These are phyloP conservation scores for Euphonia xanthogaster DNA, from an alignment of 2,797 vertebrate genomes.

Conservation along the genomic window DNA sequence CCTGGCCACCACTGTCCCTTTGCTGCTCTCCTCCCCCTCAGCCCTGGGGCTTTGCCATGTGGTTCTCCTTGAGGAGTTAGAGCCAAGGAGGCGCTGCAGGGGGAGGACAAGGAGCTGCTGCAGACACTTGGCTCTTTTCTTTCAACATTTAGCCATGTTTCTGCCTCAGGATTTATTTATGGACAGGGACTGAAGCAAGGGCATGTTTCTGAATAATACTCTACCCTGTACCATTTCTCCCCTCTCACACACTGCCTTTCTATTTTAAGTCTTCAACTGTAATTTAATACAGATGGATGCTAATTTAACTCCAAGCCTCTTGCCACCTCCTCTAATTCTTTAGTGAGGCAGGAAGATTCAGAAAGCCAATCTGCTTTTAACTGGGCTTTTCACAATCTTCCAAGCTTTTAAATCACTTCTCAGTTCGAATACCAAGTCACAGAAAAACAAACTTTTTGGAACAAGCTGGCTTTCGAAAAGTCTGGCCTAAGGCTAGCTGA, in stretches of 20 bases:
- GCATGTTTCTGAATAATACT: constrained; percentile 22
- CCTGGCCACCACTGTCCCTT: accelerated
- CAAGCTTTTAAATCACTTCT: constrained; percentile 36
- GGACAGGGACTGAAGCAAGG: constrained; percentile 27
- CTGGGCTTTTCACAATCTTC: constrained; percentile 4
- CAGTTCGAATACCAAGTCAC: not conserved
- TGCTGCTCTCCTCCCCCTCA: not conserved
- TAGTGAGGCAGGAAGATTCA: constrained; percentile 13
- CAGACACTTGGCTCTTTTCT: not conserved
- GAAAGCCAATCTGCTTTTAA: constrained; percentile 18
- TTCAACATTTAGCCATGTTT: not conserved
- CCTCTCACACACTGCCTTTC: constrained; percentile 5
- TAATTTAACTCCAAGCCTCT: constrained; percentile 53
- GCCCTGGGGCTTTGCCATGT: not conserved
- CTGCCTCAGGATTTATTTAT: constrained; percentile 21
- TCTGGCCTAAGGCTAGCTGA: not conserved
- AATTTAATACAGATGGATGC: constrained; percentile 45
- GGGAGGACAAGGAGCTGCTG: not conserved
- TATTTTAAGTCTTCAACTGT: constrained; percentile 47
- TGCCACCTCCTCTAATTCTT: constrained; percentile 54
- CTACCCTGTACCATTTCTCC: constrained; percentile 7
- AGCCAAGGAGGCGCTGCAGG: not conserved
- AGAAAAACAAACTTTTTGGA: not conserved
- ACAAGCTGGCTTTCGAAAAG: not conserved
- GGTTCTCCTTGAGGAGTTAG: not conserved